Evolutionary conservation across 2,797 vertebrate species (phyloP), one percentile per base, ranked within the genome.

Genomic region (Lagorchestes hirsutus): DNA sequence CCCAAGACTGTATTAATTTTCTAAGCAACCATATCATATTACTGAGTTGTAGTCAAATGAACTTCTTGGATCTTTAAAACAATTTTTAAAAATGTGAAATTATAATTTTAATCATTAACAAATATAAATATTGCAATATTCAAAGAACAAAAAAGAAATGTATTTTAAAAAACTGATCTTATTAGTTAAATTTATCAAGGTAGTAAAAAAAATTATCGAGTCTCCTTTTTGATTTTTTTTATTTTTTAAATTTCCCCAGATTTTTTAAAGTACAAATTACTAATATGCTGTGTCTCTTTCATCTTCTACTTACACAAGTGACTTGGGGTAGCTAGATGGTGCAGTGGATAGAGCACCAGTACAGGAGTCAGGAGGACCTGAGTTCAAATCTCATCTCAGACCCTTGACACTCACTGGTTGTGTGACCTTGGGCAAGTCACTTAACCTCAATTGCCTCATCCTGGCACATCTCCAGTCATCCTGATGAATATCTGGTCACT

Each of bases 221-320:
- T 50, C 12, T 29, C 46, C 90, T 93, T 92, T 92, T 55, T 46
- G 90, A 92, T 46, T 27, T 52, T 95, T 90, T 91, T 14, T 55
- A 29, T 52, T 46, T 50, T 31, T 54, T 52, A 13, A 31, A 54
- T 34, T 22, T 52, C 29, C 50, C 50, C 52, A 54, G 46, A 57
- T 28, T 90, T 54, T 50, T 90, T 13, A 62, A 62, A 40, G 40
- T 24, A 87, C 3, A 27, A 82, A 87, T 40, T 50, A 27, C 40
- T 27, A 27, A 46, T 50, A 50, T 87, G 22, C 24, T 91, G 1
- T n/a, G 12, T 91, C 54, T 50, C 34, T 34, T 87, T 27, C 40
- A 50, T 82, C 22, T 87, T 87, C 22, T 87, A 27, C 22, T 87
- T 27, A 50, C 11, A 40, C 22, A 87, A 87, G 4, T 34, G 40